Evolutionary conservation across 2,888 invertebrate genomes (phyloP).

Genomic region (Zeuzera pyrina): DNA sequence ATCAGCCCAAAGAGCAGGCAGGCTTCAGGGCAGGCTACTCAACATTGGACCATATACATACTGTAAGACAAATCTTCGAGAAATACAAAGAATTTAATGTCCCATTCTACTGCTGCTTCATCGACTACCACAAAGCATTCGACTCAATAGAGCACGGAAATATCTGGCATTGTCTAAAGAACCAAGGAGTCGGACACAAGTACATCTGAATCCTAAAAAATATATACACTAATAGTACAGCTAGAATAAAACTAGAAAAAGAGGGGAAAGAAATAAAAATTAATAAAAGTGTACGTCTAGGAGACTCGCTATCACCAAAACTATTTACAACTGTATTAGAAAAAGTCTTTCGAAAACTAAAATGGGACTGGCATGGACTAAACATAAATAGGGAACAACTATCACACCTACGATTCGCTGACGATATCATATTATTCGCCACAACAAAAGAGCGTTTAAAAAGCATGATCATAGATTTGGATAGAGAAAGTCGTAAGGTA

Average conservation of each 20-base stretch:
- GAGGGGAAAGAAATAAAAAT: slow-evolving; percentile 6
- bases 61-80: slow-evolving; percentile 3
- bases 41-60: too few species aligned
- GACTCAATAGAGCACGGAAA: slow-evolving; percentile 11
- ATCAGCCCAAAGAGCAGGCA: too few species aligned
- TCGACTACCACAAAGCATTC: slow-evolving; percentile 14
- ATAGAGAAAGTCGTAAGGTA: background rate
- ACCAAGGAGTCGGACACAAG: slow-evolving; percentile 6
- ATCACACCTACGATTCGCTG: slow-evolving; percentile 3
- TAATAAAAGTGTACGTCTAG: slow-evolving; percentile 8
- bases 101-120: slow-evolving; percentile 11
- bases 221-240: slow-evolving; percentile 6
- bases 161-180: slow-evolving; percentile 12
- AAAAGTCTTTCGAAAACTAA: too few species aligned
- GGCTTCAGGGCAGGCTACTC: too few species aligned
- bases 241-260: too few species aligned
- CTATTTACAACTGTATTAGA: too few species aligned
- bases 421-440: slow-evolving; percentile 3
- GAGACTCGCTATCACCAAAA: slow-evolving; percentile 8
- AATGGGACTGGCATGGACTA: too few species aligned
- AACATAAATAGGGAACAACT: background rate
- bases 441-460: background rate
- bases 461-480: background rate
- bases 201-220: slow-evolving; percentile 8
- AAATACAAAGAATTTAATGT: slow-evolving; percentile 4